A percentile compares a stretch with the other conserved stretches of the same genome.
phyloP scores from a whole-genome alignment of 1,140 invertebrate species.

The Heterodera carotae region DNA sequence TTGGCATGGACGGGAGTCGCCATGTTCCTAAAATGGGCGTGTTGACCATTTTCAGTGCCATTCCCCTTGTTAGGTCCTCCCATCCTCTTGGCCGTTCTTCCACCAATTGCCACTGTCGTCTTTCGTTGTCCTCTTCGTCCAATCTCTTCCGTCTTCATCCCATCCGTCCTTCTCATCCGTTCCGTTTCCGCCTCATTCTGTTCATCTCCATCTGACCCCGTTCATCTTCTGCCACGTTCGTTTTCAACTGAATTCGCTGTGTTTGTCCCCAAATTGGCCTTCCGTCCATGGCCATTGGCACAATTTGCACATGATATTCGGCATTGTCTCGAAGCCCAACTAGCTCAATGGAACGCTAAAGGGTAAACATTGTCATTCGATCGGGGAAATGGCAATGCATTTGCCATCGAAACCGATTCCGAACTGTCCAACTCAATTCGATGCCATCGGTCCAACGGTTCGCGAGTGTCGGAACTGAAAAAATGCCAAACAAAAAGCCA shows the following conservation, averaged over 20 bases:
- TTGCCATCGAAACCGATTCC: constrained; percentile 31
- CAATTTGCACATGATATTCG: constrained; percentile 52
- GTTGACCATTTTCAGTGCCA: not conserved
- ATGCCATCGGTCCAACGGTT: constrained; percentile 49
- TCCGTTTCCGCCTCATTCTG: not conserved
- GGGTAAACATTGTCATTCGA: not conserved
- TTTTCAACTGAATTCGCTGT: constrained; percentile 14
- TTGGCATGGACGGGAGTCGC: no score
- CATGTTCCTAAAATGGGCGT: no score
- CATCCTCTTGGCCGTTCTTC: not conserved
- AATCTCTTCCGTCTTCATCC: not conserved
- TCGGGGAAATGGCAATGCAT: no score
- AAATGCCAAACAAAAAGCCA: constrained; percentile 31
- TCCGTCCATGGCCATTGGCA: constrained; percentile 35
- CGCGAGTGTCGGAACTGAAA: constrained; percentile 46
- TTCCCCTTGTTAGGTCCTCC: not conserved
- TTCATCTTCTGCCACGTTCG: not conserved
- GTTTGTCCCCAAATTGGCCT: constrained; percentile 19
- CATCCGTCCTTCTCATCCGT: not conserved
- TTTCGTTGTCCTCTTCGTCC: not conserved
- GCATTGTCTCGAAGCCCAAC: constrained; percentile 42
- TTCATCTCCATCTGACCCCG: not conserved
- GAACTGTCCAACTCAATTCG: constrained; percentile 40
- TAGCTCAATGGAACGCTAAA: constrained; percentile 52
- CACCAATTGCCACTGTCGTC: not conserved